phyloP scores from a whole-genome alignment of 1,140 invertebrate species.

The Listronotus bonariensis region DNA sequence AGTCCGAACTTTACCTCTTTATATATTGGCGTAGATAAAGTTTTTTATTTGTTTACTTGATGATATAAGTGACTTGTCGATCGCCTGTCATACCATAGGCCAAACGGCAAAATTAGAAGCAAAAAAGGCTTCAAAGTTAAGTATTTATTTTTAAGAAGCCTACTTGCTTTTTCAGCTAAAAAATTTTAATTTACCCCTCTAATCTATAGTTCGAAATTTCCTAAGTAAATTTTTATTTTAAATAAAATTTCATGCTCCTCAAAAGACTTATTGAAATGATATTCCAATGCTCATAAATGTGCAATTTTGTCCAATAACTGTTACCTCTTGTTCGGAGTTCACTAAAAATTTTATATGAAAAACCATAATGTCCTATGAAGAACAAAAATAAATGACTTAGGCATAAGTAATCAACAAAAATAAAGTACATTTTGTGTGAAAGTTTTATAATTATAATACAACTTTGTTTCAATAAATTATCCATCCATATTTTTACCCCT shows the following conservation, averaged over 20 bases:
- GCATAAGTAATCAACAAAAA: too few species aligned
- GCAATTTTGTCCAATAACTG: slow-evolving; percentile 16
- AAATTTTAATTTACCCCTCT: neutral
- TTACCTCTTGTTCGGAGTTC: neutral
- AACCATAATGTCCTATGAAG: too few species aligned
- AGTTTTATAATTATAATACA: too few species aligned
- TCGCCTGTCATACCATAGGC: too few species aligned
- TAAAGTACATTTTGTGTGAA: too few species aligned
- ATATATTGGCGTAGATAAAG: too few species aligned
- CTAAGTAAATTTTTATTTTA: neutral
- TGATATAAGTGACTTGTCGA: too few species aligned
- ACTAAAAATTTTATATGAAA: neutral
- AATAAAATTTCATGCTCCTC: neutral
- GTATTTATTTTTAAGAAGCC: neutral
- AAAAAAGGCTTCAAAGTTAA: neutral
- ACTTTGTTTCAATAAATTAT: too few species aligned
- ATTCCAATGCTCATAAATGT: neutral
- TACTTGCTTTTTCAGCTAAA: neutral
- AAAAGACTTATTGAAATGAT: slow-evolving; percentile 4
- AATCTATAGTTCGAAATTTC: neutral
- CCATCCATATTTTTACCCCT: too few species aligned
- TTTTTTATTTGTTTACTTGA: too few species aligned
- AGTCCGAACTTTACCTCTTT: too few species aligned
- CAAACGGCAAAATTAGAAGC: neutral
- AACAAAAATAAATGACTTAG: too few species aligned